These are phyloP conservation scores for Biston stratarius DNA, from an alignment of 2,888 invertebrate species.

Conservation along the genomic window DNA sequence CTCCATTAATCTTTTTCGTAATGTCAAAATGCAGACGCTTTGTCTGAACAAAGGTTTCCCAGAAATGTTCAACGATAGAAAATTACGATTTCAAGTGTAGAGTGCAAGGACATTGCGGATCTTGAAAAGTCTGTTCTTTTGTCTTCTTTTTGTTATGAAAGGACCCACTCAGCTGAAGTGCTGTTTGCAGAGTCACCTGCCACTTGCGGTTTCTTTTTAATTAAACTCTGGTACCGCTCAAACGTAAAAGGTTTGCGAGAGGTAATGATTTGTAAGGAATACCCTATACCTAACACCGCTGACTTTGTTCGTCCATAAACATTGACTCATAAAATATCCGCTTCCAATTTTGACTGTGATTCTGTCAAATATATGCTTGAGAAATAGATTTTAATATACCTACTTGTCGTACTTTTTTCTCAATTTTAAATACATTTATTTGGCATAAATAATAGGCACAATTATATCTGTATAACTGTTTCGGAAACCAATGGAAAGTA, in stretches of 20 bases:
- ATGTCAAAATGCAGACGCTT: neutral
- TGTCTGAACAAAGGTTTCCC: neutral
- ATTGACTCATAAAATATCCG: too few species aligned
- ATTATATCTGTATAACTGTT: too few species aligned
- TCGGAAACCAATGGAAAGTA: too few species aligned
- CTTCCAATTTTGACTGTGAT: too few species aligned
- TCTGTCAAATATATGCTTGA: too few species aligned
- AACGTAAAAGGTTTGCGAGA: conserved; percentile 2
- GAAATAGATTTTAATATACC: too few species aligned
- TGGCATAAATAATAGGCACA: too few species aligned
- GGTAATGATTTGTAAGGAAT: conserved; percentile 4
- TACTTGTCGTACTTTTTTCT: too few species aligned
- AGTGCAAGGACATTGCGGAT: neutral
- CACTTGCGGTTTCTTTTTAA: conserved; percentile 19
- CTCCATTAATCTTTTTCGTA: neutral
- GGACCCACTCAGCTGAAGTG: conserved; percentile 40
- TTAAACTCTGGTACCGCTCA: conserved; percentile 7
- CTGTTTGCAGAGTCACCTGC: conserved; percentile 39
- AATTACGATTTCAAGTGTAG: conserved; percentile 4
- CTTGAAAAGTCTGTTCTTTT: conserved; percentile 12
- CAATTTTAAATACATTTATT: too few species aligned
- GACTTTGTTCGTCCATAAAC: neutral
- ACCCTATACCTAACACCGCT: neutral
- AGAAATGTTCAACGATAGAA: conserved; percentile 4
- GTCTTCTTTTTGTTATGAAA: conserved; percentile 30